Base-by-base conservation (phyloP, 2,888 invertebrate genomes). In the Falcaria lacertinaria region DNA sequence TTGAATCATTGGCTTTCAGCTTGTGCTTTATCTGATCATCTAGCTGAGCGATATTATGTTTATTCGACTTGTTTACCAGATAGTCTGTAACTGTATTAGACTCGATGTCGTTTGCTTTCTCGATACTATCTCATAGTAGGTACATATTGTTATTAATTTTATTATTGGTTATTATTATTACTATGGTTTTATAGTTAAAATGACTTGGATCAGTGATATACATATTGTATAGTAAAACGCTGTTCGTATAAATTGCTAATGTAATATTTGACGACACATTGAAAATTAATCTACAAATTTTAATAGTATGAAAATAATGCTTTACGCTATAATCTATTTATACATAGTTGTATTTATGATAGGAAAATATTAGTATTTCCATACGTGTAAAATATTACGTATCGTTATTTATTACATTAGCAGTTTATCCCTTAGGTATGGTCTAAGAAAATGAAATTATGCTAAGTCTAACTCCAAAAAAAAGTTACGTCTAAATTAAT, bases 71-170 rank as follows among this genome's bases (percentile, higher is more conserved):
- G 39, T 46, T 40, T 43, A 52, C 35, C 39, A 41, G 25, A 41
- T 45, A 54, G 50, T 46, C 48, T 37, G 37, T 41, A 22, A 37
- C 15, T 51, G 52, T 57, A 62, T 59, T 57, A 62, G 59, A 60
- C 52, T 60, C 39, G 47, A 56, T 59, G 60, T 64, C 54, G 60
- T 63, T 64, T 53, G 64, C 64, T 65, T n/a, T 63, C 58, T 57
- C 43, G 57, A 58, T 61, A 64, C 61, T 67, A 64, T 65, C 45
- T 50, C 44, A 57, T 61, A 63, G 63, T 61, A 63, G 49, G 55
- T 59, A 60, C 43, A 54, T 62, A 64, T 70, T 65, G 66, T 74
- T 74, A 68, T 64, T 69, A 69, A 67, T 73, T 62, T 72, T 67
- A 74, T 71, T 70, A 37, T 37, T 37, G 38, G 43, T 44, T 41